Base-by-base conservation (phyloP, 2,113 vertebrate genomes). In the Sebastes fasciatus region DNA sequence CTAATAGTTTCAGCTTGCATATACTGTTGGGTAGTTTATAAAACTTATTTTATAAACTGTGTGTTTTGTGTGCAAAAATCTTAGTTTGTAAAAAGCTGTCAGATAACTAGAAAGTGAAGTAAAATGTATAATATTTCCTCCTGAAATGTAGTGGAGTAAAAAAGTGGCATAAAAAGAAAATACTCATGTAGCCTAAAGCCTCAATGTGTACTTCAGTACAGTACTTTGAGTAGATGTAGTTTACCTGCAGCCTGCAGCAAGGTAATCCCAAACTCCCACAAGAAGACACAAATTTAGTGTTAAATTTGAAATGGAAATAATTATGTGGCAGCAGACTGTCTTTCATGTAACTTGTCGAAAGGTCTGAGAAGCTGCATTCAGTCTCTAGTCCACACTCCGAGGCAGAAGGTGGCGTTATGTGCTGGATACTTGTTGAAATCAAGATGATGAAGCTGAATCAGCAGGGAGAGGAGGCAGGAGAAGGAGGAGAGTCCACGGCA, bases 331-430 rank as follows among this genome's bases (percentile, higher is more conserved):
- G 26, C 26, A 34, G 26, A 34, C 26, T 34, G 26, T 34, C 26
- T 34, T 34, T 34, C 26, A 34, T 34, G 26, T 34, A 34, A 34
- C 0, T 34, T 34, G 26, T 34, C 26, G 26, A 34, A 0, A 34
- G 26, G 26, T 34, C 26, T n/a, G 14, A 19, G 4, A 49, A 48
- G 64, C 19, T 26, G 16, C 19, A 5, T 8, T 17, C 10, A 1
- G n/a, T 12, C 4, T 55, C 5, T 14, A 26, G 2, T 57, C 11
- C 11, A 54, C 40, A 61, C 84, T 74, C 87, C 87, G 17, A 45
- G 46, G 4, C 83, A 68, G 72, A 3, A 77, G 88, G 76, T 64
- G 90, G 82, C 84, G 82, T 0, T 62, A 17, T 63, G 6, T 0
- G 2, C 9, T 43, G 61, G 1, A 1, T 23, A 40, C 9, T 55